Evolutionary conservation across 2,888 invertebrate genomes (phyloP).

Genomic region (Phalera bucephala): DNA sequence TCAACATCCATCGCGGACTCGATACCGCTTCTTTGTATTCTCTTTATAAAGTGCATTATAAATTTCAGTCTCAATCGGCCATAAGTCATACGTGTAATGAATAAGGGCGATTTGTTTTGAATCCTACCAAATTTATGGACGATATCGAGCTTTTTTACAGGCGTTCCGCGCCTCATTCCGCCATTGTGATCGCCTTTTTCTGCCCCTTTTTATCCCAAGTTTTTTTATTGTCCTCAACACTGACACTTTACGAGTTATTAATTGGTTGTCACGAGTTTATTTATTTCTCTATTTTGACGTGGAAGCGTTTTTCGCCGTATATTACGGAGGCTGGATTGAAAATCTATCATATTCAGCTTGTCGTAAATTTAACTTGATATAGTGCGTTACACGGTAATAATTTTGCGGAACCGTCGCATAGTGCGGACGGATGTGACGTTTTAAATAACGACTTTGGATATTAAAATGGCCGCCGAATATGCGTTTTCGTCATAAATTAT

Average conservation of each 20-base stretch:
- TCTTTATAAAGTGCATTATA: conserved; percentile 71
- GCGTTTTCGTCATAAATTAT: conserved; percentile 45
- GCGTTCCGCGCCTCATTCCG: conserved; percentile 73
- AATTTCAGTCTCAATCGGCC: conserved; percentile 60
- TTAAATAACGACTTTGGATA: conserved; percentile 77
- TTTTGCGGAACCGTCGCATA: conserved; percentile 73
- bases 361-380: conserved; percentile 81
- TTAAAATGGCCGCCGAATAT: conserved; percentile 71
- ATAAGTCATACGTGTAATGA: conserved; percentile 83
- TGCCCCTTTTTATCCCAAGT: conserved; percentile 70
- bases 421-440: conserved; percentile 78
- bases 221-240: conserved; percentile 75
- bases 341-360: conserved; percentile 83
- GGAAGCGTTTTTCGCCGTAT: conserved; percentile 74
- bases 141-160: conserved; percentile 76
- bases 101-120: conserved; percentile 84
- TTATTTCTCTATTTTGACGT: conserved; percentile 82
- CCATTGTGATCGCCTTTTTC: conserved; percentile 78
- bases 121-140: conserved; percentile 79
- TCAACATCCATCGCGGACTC: conserved; percentile 45
- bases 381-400: conserved; percentile 80
- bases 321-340: conserved; percentile 78
- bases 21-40: conserved; percentile 62
- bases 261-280: conserved; percentile 81
- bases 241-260: conserved; percentile 83